Base-by-base conservation (phyloP, 2,113 vertebrate genomes). In the Tupaia tana region DNA sequence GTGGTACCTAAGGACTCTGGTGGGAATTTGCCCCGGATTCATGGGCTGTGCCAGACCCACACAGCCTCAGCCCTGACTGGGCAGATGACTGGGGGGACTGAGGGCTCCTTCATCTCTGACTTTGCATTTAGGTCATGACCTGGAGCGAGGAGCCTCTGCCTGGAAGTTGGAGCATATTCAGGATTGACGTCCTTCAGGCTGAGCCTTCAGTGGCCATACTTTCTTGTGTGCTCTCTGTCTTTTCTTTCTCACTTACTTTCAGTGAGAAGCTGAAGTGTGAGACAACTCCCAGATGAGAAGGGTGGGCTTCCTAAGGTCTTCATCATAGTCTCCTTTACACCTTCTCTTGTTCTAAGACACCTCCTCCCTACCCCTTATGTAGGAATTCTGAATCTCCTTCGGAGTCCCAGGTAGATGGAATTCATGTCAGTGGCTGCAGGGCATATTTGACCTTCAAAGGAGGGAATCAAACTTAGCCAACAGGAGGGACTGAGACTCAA, bases 281-380 rank as follows among this genome's bases (percentile, higher is more conserved):
- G 27, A 59, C 24, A 34, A 16, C 67, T n/a, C 25, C 1, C n/a
- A 20, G 14, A 2, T 3, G 12, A 1, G 20, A 13, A 19, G 4
- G 24, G 61, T 25, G 19, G 69, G 24, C 67, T 25, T 59, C 18
- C 2, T 20, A 3, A 16, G 5, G 8, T 2, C 12, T 9, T 9
- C 22, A n/a, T 2, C 71, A 0, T 1, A 0, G 11, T 4, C 6
- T 71, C 43, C n/a, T 4, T 7, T 24, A 13, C 24, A 9, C 27
- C 16, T 43, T 59, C 25, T 13, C 2, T 11, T 22, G 0, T 82
- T n/a, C 58, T 34, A 29, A 61, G 24, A n/a, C 34, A 3, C 70
- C 19, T 14, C 43, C 43, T 43, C 43, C 43, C 43, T 43, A 43
- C 4, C 43, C 12, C 43, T 78, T 25, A 5, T 2, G 0, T 2